Percentiles rank a stretch among this genome's conserved stretches.
phyloP scores from a whole-genome alignment of 2,797 vertebrate species.

The Iguana delicatissima region DNA sequence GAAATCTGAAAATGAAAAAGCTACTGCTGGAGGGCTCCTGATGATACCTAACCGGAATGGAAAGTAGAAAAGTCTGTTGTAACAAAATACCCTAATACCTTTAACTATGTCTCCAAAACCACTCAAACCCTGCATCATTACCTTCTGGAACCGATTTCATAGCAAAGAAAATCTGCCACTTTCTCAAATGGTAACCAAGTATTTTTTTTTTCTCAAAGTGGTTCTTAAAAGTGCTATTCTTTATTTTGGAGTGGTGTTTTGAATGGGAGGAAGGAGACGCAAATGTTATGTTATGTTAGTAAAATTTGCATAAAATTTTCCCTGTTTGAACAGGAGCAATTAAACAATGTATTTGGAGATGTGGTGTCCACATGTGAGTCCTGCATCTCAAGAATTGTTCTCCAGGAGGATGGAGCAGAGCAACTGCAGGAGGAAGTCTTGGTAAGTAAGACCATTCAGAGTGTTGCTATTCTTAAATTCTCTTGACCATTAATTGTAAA shows the following conservation, averaged over 20 bases:
- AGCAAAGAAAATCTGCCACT: background rate
- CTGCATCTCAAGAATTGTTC: constrained; percentile 84
- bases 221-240: background rate
- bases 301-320: constrained; percentile 5
- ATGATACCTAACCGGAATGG: background rate
- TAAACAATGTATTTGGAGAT: constrained; percentile 86
- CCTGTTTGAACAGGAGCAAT: constrained; percentile 80
- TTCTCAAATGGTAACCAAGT: background rate
- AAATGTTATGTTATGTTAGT: constrained; percentile 44
- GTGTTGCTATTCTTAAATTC: background rate
- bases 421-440: constrained; percentile 86
- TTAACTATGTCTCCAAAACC: background rate
- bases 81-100: background rate
- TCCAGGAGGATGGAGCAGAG: constrained; percentile 82
- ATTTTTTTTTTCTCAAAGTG: background rate
- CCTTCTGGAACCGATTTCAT: background rate
- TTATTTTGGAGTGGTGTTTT: constrained; percentile 27
- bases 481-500: background rate
- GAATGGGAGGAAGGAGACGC: background rate
- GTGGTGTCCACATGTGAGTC: constrained; percentile 86
- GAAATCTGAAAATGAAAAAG: background rate
- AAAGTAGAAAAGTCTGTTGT: background rate
- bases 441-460: constrained; percentile 77
- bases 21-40: background rate
- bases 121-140: background rate